Conservation (phyloP, 2,888 invertebrate genomes). For the Pogonocherus hispidulus region DNA sequence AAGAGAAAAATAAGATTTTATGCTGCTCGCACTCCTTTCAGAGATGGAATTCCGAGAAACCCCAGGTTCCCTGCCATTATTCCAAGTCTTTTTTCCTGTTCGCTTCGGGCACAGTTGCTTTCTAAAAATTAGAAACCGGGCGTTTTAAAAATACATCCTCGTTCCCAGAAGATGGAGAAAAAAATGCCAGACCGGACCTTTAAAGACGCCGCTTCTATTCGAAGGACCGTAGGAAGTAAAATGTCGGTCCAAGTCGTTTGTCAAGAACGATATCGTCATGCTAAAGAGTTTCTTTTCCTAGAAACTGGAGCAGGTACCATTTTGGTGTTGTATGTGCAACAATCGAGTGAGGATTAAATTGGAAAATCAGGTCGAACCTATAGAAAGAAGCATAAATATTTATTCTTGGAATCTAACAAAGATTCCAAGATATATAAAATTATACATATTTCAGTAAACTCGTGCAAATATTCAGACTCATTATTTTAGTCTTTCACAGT, state of each 20-base stretch:
- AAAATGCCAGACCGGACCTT: not conserved
- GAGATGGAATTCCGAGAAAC: constrained; percentile 14
- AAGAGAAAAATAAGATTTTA: constrained; percentile 7
- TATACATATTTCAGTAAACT: no score
- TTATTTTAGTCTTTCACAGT: no score
- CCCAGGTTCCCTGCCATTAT: not conserved
- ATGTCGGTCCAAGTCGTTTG: no score
- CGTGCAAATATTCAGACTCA: no score
- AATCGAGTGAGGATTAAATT: no score
- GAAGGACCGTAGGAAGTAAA: not conserved
- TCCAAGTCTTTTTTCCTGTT: not conserved
- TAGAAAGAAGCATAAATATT: no score
- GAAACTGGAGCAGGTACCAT: not conserved
- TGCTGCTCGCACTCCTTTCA: not conserved
- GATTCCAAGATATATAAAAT: no score
- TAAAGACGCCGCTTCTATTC: not conserved
- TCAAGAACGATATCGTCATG: not conserved
- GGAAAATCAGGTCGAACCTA: no score
- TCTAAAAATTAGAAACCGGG: not conserved
- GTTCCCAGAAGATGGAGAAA: not conserved
- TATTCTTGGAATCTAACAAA: no score
- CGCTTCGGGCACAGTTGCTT: not conserved
- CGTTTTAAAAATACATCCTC: not conserved
- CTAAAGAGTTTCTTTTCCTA: not conserved
- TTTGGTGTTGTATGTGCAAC: not conserved